phyloP scores from a whole-genome alignment of 2,113 vertebrate species.

The Nipponia nippon region DNA sequence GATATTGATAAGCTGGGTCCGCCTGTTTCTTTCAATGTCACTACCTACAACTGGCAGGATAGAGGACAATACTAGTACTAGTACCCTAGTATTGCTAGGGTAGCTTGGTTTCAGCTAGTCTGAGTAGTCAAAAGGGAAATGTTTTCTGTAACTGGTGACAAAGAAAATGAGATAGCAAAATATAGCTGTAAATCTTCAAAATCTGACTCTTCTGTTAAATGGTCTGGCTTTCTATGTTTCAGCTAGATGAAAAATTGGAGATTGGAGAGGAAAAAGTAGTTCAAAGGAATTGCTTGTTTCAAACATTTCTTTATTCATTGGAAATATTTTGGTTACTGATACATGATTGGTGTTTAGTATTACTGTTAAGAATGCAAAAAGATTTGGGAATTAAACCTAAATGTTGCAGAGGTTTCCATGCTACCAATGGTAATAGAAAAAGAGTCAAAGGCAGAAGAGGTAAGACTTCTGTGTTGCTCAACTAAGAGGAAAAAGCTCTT shows the following conservation, averaged over 20 bases:
- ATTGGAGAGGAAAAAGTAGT: background rate
- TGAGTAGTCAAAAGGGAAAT: background rate
- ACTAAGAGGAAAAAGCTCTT: background rate
- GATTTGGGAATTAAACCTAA: background rate
- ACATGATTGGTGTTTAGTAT: background rate
- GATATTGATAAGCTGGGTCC: background rate
- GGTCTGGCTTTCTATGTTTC: background rate
- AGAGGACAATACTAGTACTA: background rate
- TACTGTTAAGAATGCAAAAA: background rate
- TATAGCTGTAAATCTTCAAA: background rate
- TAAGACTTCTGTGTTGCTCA: background rate
- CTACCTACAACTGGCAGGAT: background rate
- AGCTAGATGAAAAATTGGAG: background rate
- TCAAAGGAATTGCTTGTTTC: background rate
- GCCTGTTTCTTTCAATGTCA: background rate
- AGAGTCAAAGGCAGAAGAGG: background rate
- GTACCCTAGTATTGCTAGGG: background rate
- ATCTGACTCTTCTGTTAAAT: background rate
- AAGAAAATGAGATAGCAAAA: background rate
- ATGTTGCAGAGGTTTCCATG: background rate
- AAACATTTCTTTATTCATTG: background rate
- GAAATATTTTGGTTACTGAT: background rate
- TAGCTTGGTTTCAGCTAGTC: background rate
- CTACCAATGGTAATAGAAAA: background rate
- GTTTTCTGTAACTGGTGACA: background rate